Evolutionary conservation across 2,113 vertebrate species (phyloP).

Genomic region (Oreotrochilus melanogaster): DNA sequence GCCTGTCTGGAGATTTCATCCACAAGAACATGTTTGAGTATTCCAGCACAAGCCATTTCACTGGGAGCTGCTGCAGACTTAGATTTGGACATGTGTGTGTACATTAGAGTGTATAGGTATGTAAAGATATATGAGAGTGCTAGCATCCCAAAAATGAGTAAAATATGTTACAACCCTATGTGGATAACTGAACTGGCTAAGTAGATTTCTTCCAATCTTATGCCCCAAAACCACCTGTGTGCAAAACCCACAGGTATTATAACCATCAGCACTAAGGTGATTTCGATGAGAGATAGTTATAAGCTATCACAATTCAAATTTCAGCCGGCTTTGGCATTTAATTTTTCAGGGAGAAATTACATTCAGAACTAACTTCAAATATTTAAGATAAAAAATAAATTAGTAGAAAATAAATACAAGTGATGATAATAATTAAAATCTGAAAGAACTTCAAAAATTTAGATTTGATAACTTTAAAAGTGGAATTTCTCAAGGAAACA

Average conservation of each 20-base stretch:
- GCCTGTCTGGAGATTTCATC: not conserved
- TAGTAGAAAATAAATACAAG: not conserved
- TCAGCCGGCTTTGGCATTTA: not conserved
- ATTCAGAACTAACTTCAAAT: not conserved
- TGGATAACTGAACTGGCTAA: not conserved
- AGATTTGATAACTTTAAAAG: not conserved
- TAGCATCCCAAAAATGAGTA: not conserved
- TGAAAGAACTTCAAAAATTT: not conserved
- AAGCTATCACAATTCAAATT: not conserved
- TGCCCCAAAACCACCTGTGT: not conserved
- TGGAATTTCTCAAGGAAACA: not conserved
- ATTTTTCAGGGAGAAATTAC: constrained; percentile 13
- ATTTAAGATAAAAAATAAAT: not conserved
- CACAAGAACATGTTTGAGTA: not conserved
- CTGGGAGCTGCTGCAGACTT: not conserved
- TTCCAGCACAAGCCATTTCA: not conserved
- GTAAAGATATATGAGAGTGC: rapidly evolving
- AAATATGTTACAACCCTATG: not conserved
- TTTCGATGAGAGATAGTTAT: not conserved
- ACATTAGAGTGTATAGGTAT: not conserved
- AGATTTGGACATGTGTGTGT: rapidly evolving
- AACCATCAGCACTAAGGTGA: constrained; percentile 25
- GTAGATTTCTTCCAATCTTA: not conserved
- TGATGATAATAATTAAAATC: not conserved
- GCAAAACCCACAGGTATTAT: not conserved